These are phyloP conservation scores for Prionchulus punctatus DNA, from an alignment of 2,888 invertebrate genomes.

Conservation along the genomic window DNA sequence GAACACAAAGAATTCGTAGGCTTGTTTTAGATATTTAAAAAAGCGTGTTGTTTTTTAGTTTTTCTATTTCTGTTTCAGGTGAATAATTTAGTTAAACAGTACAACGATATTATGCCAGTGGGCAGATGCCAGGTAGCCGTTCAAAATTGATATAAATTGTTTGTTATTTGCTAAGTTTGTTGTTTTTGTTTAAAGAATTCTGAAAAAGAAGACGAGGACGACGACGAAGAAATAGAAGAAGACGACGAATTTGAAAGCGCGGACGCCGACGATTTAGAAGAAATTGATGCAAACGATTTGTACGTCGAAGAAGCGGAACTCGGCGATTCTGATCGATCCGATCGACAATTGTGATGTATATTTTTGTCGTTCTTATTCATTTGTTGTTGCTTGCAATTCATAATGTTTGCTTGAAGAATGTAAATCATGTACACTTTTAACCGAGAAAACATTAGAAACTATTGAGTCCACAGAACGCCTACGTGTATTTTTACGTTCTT, in stretches of 20 bases:
- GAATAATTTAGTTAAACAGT: not conserved
- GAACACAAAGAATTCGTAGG: not conserved
- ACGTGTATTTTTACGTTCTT: too few species aligned
- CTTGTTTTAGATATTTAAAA: not conserved
- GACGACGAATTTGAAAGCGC: not conserved
- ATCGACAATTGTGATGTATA: too few species aligned
- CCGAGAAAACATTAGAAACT: too few species aligned
- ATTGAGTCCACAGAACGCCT: too few species aligned
- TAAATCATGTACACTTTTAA: too few species aligned
- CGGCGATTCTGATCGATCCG: too few species aligned
- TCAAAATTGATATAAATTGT: not conserved
- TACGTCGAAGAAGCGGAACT: not conserved
- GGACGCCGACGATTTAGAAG: not conserved
- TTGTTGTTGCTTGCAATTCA: too few species aligned
- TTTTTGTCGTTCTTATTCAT: too few species aligned
- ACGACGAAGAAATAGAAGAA: not conserved
- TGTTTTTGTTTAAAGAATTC: not conserved
- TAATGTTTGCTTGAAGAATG: too few species aligned
- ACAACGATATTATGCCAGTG: not conserved
- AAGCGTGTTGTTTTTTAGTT: not conserved
- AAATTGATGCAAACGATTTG: not conserved
- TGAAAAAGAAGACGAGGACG: not conserved
- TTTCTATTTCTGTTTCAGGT: not conserved
- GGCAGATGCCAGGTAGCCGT: not conserved
- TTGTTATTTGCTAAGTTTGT: not conserved